Evolutionary conservation across 2,797 vertebrate species (phyloP), one percentile per base, ranked within the genome.

Genomic region (Apogon talboti): DNA sequence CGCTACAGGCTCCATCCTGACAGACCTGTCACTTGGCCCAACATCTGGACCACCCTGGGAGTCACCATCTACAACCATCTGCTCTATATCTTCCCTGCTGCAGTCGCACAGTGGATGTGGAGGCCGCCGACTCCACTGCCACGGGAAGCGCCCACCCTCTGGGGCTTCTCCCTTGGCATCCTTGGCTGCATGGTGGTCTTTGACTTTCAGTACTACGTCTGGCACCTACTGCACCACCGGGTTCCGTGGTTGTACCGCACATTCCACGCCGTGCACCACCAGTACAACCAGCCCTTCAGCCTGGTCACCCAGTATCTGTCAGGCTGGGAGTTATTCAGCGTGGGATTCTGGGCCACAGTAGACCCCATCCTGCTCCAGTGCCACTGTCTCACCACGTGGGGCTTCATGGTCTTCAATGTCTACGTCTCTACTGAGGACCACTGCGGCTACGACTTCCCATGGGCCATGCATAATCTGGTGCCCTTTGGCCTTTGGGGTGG

Each of bases 121-220:
- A 82, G 94, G 18, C 93, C 94, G 0, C 86, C 93, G 0, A 91
- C 86, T 13, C 92, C 92, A 0, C 79, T 95, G 13, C 92, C 93
- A 5, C 76, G 65, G 0, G 85, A 94, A 12, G 94, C 94, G 0
- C 94, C 94, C 40, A 89, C 91, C 1, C 84, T 94, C 44, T 75
- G 76, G 13, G 89, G 89, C 71, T 94, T 95, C 69, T 69, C 91
- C 44, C 71, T 94, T 50, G 94, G 94, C 15, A 90, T 95, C 71
- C 66, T 93, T 68, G 93, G 93, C 51, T 95, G 94, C 84, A 92
- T 89, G 14, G 84, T 95, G 35, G 82, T 95, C 47, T 95, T 95
- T 15, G 94, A 95, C 76, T 94, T 94, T 80, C 94, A 95, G 87
- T 95, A 94, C 38, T 95, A 94, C 81, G 75, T 95, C 54, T 95